Percentiles rank a stretch among this genome's conserved stretches.
phyloP scores from a whole-genome alignment of 2,888 invertebrate genomes.

The Carterocephalus palaemon region DNA sequence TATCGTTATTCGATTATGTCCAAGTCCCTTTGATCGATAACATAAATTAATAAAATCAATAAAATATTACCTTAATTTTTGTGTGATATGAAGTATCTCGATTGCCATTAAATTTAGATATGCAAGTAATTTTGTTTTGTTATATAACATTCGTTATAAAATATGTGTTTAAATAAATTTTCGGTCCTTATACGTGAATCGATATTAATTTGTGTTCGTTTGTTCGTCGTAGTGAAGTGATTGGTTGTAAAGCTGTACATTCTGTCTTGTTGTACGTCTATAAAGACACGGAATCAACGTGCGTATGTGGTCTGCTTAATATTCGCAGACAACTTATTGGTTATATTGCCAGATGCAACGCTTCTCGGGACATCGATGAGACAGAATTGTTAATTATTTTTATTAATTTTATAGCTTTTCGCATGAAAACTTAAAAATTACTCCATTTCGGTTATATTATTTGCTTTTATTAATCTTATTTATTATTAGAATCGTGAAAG shows the following conservation, averaged over 20 bases:
- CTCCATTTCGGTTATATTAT: neutral
- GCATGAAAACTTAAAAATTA: no score
- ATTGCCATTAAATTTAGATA: conserved; percentile 21
- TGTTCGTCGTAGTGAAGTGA: conserved; percentile 17
- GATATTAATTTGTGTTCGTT: conserved; percentile 17
- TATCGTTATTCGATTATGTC: no score
- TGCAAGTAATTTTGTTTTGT: conserved; percentile 9
- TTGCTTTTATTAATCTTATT: conserved; percentile 5
- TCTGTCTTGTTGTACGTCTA: conserved; percentile 39
- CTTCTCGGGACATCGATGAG: conserved; percentile 13
- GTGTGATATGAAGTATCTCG: no score
- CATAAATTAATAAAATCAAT: no score
- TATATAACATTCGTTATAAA: conserved; percentile 10
- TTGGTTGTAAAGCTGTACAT: conserved; percentile 25
- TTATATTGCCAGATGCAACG: no score
- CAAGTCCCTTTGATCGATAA: no score
- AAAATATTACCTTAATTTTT: no score
- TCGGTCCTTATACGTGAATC: conserved; percentile 18
- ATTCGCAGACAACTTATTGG: no score
- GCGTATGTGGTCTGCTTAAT: neutral
- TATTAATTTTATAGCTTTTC: conserved; percentile 22
- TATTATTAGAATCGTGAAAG: no score
- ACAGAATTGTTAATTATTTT: conserved; percentile 20
- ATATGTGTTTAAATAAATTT: conserved; percentile 19
- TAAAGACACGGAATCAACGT: neutral